Evolutionary conservation across 2,888 invertebrate genomes (phyloP).

Genomic region (Erebia palarica): DNA sequence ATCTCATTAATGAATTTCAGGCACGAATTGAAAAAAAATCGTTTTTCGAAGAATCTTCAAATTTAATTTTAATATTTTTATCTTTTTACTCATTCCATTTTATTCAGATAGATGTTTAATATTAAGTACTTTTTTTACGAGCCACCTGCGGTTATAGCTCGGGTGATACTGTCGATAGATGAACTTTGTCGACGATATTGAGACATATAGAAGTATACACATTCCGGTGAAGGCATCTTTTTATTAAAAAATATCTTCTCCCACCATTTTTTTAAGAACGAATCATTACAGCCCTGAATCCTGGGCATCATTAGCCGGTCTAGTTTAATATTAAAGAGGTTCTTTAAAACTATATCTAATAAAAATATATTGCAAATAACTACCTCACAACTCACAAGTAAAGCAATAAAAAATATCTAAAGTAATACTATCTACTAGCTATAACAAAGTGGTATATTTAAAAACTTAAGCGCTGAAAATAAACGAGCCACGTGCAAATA

Average conservation of each 20-base stretch:
- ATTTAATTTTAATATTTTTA: constrained; percentile 37
- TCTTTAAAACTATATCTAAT: too few relatives aligned
- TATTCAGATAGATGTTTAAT: constrained; percentile 34
- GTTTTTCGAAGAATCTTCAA: constrained; percentile 30
- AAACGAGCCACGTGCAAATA: constrained; percentile 42
- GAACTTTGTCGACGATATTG: constrained; percentile 23
- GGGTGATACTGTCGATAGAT: constrained; percentile 37
- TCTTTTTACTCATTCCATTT: constrained; percentile 33
- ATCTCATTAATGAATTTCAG: constrained; percentile 34
- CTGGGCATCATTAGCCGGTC: too few relatives aligned
- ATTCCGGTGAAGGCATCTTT: not conserved
- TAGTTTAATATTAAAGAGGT: too few relatives aligned
- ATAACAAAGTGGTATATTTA: not conserved
- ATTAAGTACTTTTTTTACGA: constrained; percentile 37
- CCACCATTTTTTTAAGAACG: too few relatives aligned
- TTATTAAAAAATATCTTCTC: too few relatives aligned
- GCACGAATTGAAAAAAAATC: constrained; percentile 39
- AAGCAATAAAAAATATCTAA: not conserved
- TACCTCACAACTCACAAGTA: too few relatives aligned
- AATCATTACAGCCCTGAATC: too few relatives aligned
- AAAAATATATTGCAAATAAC: not conserved
- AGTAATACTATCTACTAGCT: not conserved
- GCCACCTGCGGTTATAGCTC: constrained; percentile 28
- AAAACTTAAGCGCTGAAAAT: not conserved
- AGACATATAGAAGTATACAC: constrained; percentile 3